Evolutionary conservation across 1,140 invertebrate species (phyloP).

Genomic region (Reticulitermes speratus): DNA sequence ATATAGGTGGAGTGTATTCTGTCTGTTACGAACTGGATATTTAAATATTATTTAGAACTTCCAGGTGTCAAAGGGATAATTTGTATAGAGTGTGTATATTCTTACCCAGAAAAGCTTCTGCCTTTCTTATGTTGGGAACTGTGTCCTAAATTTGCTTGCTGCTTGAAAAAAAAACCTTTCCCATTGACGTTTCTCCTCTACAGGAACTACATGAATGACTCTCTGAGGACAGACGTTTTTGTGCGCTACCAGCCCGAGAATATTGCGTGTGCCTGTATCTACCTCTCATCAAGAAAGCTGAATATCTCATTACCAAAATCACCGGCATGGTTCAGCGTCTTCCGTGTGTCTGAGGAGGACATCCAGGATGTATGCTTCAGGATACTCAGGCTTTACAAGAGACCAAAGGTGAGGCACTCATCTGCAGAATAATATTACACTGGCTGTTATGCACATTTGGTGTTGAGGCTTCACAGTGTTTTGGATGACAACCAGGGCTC

Average conservation of each 20-base stretch:
- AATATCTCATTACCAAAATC: slow-evolving; percentile 80
- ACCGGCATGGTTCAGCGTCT: slow-evolving; percentile 87
- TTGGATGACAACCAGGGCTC: too few species aligned
- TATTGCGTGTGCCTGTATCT: slow-evolving; percentile 98
- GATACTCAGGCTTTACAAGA: slow-evolving; percentile 81
- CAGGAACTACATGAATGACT: slow-evolving; percentile 99
- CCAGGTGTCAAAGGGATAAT: too few species aligned
- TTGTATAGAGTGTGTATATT: too few species aligned
- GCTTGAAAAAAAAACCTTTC: too few species aligned
- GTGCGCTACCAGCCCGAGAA: slow-evolving; percentile 94
- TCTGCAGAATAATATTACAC: background rate
- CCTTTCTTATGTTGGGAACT: too few species aligned
- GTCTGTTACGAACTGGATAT: background rate
- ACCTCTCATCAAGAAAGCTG: slow-evolving; percentile 85
- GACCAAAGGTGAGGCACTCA: slow-evolving; percentile 66
- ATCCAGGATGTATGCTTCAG: slow-evolving; percentile 82
- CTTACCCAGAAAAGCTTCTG: too few species aligned
- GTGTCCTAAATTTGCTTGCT: too few species aligned
- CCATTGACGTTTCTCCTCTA: slow-evolving; percentile 30
- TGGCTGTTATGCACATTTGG: background rate
- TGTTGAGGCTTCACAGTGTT: too few species aligned
- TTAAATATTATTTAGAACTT: background rate
- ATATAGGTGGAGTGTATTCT: too few species aligned
- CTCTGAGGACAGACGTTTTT: slow-evolving; percentile 94
- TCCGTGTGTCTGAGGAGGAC: slow-evolving; percentile 78